These are phyloP conservation scores for Encarsia formosa DNA, from an alignment of 2,888 invertebrate species.

Conservation along the genomic window DNA sequence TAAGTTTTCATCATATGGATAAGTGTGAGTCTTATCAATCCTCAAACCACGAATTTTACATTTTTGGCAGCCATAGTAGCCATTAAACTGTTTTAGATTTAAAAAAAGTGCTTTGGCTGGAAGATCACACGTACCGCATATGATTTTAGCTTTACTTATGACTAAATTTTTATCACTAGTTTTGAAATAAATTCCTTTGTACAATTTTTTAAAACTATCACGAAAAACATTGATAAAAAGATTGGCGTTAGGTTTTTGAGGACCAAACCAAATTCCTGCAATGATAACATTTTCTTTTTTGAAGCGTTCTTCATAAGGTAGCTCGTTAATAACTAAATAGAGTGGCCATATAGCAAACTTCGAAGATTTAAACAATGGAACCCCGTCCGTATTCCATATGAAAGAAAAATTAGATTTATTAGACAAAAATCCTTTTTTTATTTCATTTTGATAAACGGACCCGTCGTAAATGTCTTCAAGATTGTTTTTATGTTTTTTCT, in stretches of 20 bases:
- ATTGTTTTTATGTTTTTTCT: background rate
- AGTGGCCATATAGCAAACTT: conserved; percentile 3
- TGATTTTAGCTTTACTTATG: conserved; percentile 3
- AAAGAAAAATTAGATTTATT: background rate
- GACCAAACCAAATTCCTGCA: background rate
- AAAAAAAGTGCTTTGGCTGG: conserved; percentile 24
- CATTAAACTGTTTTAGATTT: background rate
- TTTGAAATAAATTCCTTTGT: background rate
- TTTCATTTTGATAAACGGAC: conserved; percentile 3
- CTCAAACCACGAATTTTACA: background rate
- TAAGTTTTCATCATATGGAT: background rate
- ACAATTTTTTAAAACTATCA: background rate
- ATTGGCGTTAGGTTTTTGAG: background rate
- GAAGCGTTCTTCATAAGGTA: background rate
- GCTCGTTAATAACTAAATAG: background rate
- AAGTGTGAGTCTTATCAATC: background rate
- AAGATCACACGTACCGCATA: conserved; percentile 18
- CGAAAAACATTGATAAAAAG: background rate
- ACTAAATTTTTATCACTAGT: background rate
- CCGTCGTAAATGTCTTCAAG: background rate
- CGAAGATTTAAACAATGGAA: conserved; percentile 7
- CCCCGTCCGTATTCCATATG: conserved; percentile 16
- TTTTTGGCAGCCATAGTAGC: background rate
- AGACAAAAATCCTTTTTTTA: background rate
- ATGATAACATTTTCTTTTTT: background rate